These are phyloP conservation scores for Himalopsyche tibetana DNA, from an alignment of 2,888 invertebrate genomes.

Conservation along the genomic window DNA sequence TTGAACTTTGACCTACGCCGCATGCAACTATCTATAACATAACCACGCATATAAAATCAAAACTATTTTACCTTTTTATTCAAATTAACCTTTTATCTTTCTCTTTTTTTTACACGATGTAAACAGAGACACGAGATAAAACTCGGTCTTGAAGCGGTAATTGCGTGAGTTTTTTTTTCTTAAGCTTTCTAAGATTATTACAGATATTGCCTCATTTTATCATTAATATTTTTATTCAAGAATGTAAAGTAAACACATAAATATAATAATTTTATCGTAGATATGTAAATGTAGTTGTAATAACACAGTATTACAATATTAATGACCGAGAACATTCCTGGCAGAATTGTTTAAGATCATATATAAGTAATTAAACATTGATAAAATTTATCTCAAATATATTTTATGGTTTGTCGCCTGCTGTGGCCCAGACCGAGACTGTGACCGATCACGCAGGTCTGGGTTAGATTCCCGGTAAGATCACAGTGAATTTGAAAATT, in stretches of 20 bases:
- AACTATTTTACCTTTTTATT: background rate
- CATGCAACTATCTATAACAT: background rate
- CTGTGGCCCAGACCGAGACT: too few species aligned
- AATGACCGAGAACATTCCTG: background rate
- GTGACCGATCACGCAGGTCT: too few species aligned
- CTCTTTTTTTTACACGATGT: background rate
- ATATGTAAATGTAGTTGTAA: constrained; percentile 29
- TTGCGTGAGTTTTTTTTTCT: background rate
- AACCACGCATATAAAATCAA: background rate
- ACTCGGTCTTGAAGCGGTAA: background rate
- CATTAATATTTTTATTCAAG: constrained; percentile 26
- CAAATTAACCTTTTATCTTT: background rate
- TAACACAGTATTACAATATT: background rate
- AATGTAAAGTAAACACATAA: constrained; percentile 10
- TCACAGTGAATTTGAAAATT: too few species aligned
- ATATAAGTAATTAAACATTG: background rate
- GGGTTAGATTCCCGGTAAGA: too few species aligned
- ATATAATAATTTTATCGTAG: background rate
- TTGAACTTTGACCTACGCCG: constrained; percentile 15
- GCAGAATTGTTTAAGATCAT: background rate
- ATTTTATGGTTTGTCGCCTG: background rate
- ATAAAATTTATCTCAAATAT: background rate
- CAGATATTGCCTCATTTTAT: constrained; percentile 29
- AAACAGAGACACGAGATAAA: background rate
- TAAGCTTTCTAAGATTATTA: background rate